Evolutionary conservation across 2,113 vertebrate genomes (phyloP).

Genomic region (Prietella phreatophila): DNA sequence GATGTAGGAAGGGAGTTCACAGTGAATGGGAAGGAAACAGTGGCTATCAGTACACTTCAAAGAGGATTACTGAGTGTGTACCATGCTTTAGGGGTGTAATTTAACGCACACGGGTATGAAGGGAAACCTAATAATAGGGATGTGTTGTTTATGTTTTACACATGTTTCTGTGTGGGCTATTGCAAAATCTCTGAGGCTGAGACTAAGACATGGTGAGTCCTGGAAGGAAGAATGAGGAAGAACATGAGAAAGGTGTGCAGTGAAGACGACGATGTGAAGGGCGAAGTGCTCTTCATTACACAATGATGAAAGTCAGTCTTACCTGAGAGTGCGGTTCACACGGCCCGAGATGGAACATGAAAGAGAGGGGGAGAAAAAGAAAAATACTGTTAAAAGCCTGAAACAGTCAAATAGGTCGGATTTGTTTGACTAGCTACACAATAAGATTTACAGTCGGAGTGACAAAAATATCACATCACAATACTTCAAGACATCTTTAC

Average conservation of each 20-base stretch:
- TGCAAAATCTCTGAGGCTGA: background rate
- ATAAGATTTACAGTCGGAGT: background rate
- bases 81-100: slow-evolving; percentile 33
- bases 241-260: slow-evolving; percentile 30
- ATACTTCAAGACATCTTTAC: background rate
- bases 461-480: background rate
- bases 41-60: slow-evolving; percentile 37
- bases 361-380: slow-evolving; percentile 48
- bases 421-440: background rate
- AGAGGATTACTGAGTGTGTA: slow-evolving; percentile 23
- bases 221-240: slow-evolving; percentile 18
- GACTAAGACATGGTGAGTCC: background rate
- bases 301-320: slow-evolving; percentile 56
- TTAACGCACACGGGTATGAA: slow-evolving; percentile 3
- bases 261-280: slow-evolving; percentile 20
- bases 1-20: slow-evolving; percentile 44
- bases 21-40: slow-evolving; percentile 44
- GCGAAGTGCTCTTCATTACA: slow-evolving; percentile 32
- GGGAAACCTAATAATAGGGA: slow-evolving; percentile 30
- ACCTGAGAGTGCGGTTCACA: slow-evolving; percentile 55
- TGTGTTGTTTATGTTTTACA: slow-evolving; percentile 33
- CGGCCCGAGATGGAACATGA: slow-evolving; percentile 51
- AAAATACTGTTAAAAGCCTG: slow-evolving; percentile 37
- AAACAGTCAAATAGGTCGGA: background rate
- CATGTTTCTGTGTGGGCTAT: slow-evolving; percentile 33